Percentiles rank a stretch among this genome's conserved stretches.
Evolutionary conservation across 2,797 vertebrate genomes (phyloP).

Genomic region (Malacoctenus gilli): DNA sequence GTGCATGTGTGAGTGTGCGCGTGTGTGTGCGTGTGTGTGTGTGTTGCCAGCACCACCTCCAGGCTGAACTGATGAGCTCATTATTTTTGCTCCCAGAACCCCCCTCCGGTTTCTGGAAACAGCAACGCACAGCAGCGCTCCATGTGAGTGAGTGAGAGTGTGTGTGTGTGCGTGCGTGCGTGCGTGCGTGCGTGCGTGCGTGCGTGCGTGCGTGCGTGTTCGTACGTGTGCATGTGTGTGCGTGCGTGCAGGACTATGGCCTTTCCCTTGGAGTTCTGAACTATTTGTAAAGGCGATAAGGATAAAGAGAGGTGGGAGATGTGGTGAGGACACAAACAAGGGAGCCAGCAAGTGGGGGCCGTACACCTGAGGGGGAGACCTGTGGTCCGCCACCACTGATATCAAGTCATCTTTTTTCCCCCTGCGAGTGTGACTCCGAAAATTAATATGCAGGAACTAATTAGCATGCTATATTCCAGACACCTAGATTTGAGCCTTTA

Average conservation of each 20-base stretch:
- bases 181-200: slow-evolving; percentile 9
- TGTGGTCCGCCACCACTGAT: slow-evolving; percentile 9
- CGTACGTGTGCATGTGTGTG: slow-evolving; percentile 13
- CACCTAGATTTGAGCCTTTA: slow-evolving; percentile 3
- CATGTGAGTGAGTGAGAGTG: slow-evolving; percentile 19
- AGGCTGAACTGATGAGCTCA: slow-evolving; percentile 83
- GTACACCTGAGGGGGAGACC: neutral
- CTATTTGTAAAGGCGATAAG: slow-evolving; percentile 60
- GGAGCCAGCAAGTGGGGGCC: slow-evolving; percentile 5
- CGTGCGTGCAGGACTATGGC: slow-evolving; percentile 37
- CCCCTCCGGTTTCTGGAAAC: slow-evolving; percentile 68
- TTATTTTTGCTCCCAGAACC: slow-evolving; percentile 81
- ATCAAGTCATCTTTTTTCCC: slow-evolving; percentile 16
- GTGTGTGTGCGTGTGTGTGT: slow-evolving; percentile 56
- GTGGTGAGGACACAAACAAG: slow-evolving; percentile 2
- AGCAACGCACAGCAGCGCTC: slow-evolving; percentile 57
- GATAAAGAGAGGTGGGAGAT: slow-evolving; percentile 56
- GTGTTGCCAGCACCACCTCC: slow-evolving; percentile 73
- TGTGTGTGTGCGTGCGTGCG: slow-evolving; percentile 13
- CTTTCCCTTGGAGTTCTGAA: slow-evolving; percentile 63
- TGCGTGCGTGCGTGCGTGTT: slow-evolving; percentile 14
- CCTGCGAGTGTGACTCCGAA: slow-evolving; percentile 5
- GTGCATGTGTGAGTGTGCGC: slow-evolving; percentile 47
- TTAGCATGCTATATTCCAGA: slow-evolving; percentile 9
- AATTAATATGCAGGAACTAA: slow-evolving; percentile 7